A percentile compares a stretch with the other conserved stretches of the same genome.
These are phyloP conservation scores for Asobara japonica DNA, from an alignment of 1,140 invertebrate species.

Conservation along the genomic window DNA sequence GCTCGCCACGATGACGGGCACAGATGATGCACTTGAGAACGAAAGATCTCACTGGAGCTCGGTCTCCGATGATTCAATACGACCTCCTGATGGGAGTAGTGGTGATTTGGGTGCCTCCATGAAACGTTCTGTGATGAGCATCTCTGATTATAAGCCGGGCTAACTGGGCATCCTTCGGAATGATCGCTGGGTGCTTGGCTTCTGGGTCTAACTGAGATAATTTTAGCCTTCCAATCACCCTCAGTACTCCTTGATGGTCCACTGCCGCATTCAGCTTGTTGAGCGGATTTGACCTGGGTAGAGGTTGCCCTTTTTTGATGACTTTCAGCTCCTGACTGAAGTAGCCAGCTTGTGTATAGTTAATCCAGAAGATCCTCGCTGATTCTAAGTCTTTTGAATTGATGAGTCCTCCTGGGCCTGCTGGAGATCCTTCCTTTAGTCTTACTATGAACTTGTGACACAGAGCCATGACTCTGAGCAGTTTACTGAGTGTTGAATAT, in stretches of 20 bases:
- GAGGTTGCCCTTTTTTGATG: not conserved
- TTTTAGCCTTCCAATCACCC: constrained; percentile 4
- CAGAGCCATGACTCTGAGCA: not conserved
- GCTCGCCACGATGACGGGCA: not conserved
- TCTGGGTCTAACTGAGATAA: not conserved
- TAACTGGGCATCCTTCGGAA: not conserved
- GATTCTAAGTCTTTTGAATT: not conserved
- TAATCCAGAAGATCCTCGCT: constrained; percentile 4
- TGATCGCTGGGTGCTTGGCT: not conserved
- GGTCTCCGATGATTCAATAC: constrained; percentile 41
- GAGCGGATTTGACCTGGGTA: not conserved
- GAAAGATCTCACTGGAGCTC: constrained; percentile 37
- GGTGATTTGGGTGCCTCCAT: constrained; percentile 38
- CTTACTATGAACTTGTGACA: not conserved
- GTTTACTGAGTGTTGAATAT: not conserved
- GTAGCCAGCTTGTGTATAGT: not conserved
- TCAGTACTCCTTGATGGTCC: not conserved
- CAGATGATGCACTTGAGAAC: constrained; percentile 34
- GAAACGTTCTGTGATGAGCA: constrained; percentile 38
- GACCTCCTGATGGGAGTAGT: not conserved
- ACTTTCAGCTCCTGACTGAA: not conserved
- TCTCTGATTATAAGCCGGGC: constrained; percentile 34
- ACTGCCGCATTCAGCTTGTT: not conserved
- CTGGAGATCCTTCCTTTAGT: not conserved
- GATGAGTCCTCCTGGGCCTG: not conserved